Conservation (phyloP, 2,888 invertebrate genomes). For the Melanophora roralis region DNA sequence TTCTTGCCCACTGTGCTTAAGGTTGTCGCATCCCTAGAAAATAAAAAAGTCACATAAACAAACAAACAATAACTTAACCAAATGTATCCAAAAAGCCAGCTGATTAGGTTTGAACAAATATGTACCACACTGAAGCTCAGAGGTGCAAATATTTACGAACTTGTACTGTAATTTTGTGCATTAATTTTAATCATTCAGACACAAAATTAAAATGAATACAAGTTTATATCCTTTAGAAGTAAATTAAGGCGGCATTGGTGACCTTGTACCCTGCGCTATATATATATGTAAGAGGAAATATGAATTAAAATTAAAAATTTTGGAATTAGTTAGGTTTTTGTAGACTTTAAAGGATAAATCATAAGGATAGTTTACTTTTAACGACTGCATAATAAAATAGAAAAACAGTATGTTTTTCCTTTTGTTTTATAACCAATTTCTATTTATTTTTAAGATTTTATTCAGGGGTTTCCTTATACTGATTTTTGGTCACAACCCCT, state of each 20-base stretch:
- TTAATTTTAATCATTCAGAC: constrained; percentile 70
- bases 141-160: constrained; percentile 73
- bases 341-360: too few species aligned
- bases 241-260: not conserved
- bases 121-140: constrained; percentile 70
- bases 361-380: too few species aligned
- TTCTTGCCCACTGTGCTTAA: too few species aligned
- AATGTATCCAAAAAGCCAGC: constrained; percentile 18
- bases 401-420: too few species aligned
- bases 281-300: too few species aligned
- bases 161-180: constrained; percentile 71
- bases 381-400: too few species aligned
- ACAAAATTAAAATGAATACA: constrained; percentile 43
- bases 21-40: not conserved
- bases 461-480: too few species aligned
- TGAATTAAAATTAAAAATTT: too few species aligned
- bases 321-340: too few species aligned
- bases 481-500: too few species aligned
- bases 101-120: constrained; percentile 50
- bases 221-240: not conserved
- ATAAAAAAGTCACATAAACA: constrained; percentile 3
- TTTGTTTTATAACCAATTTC: too few species aligned
- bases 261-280: not conserved
- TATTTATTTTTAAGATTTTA: too few species aligned
- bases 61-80: constrained; percentile 24